phyloP scores from a whole-genome alignment of 2,888 invertebrate species.

The Apamea anceps region DNA sequence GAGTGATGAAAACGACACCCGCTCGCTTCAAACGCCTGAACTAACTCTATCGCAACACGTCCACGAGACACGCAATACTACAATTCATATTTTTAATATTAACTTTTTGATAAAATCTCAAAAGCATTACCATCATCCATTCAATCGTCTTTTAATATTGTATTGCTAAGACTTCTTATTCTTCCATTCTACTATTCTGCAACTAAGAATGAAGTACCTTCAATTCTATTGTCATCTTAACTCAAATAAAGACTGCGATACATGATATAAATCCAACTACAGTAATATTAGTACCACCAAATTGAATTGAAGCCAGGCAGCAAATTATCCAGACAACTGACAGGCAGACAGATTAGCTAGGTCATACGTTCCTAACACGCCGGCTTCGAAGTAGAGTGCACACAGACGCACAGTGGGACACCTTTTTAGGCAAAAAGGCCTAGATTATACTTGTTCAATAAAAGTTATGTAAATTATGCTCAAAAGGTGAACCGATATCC shows the following conservation, averaged over 20 bases:
- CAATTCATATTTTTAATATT: background rate
- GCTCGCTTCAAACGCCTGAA: conserved; percentile 8
- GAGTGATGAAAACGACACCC: too few species aligned
- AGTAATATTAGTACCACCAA: conserved; percentile 36
- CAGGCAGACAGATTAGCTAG: conserved; percentile 49
- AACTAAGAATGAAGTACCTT: background rate
- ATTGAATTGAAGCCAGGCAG: conserved; percentile 57
- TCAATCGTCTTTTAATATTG: background rate
- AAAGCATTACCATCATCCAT: background rate
- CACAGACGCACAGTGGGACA: conserved; percentile 22
- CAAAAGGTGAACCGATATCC: background rate
- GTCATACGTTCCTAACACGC: conserved; percentile 53
- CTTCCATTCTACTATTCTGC: background rate
- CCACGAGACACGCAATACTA: background rate
- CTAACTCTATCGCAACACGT: conserved; percentile 9
- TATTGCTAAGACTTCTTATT: background rate
- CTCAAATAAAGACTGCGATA: background rate
- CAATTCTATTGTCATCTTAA: conserved; percentile 4
- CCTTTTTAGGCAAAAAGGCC: conserved; percentile 1
- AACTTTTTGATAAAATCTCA: background rate
- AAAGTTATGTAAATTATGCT: background rate
- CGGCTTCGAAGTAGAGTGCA: conserved; percentile 27
- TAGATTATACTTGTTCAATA: background rate
- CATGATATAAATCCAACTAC: conserved; percentile 35
- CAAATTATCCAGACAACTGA: conserved; percentile 59